Evolutionary conservation across 2,113 vertebrate species (phyloP).

Genomic region (Myrmophylax atrothorax): DNA sequence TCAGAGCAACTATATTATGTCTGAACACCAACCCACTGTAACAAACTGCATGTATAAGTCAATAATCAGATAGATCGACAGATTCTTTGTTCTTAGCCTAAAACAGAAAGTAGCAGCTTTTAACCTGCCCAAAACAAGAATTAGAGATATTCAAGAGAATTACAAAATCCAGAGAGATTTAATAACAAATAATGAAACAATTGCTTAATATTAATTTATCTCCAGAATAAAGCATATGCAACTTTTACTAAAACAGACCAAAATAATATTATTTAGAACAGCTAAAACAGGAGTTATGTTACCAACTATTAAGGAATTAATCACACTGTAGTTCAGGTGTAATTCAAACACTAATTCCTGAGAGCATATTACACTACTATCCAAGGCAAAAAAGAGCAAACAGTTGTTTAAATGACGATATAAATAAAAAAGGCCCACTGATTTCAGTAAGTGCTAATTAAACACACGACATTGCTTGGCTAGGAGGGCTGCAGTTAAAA

Average conservation of each 20-base stretch:
- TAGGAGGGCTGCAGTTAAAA: not conserved
- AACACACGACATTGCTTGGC: not conserved
- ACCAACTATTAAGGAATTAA: not conserved
- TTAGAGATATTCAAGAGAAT: not conserved
- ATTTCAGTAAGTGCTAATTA: not conserved
- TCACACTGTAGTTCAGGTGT: too few relatives aligned
- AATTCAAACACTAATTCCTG: not conserved
- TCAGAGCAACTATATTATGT: not conserved
- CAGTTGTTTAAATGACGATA: not conserved
- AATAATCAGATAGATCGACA: not conserved
- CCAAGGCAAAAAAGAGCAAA: not conserved
- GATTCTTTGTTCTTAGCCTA: not conserved
- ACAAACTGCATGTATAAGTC: not conserved
- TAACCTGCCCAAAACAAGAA: not conserved
- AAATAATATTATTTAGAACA: not conserved
- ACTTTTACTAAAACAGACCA: not conserved
- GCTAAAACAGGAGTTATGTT: not conserved
- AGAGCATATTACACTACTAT: not conserved
- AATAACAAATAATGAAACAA: not conserved
- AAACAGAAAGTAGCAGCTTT: not conserved
- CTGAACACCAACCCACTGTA: not conserved
- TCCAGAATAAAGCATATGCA: not conserved
- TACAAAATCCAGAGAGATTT: not conserved
- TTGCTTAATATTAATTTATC: not conserved
- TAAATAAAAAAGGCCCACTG: not conserved